Conservation (phyloP, 1,140 invertebrate species). For the Cydia fagiglandana region DNA sequence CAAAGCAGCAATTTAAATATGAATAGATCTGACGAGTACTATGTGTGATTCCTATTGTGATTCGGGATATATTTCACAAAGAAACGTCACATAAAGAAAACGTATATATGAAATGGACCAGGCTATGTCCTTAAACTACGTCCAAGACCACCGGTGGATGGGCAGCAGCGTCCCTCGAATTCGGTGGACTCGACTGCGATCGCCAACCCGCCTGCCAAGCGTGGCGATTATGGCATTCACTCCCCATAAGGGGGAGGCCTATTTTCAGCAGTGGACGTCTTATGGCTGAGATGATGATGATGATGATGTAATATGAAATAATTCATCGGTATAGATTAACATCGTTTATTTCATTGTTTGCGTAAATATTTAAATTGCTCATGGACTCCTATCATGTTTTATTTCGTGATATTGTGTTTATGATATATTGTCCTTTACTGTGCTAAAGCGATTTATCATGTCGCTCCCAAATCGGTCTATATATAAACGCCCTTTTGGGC, state of each 20-base stretch:
- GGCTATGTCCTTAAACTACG: too few species aligned
- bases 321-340: neutral
- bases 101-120: too few species aligned
- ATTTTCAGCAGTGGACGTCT: too few species aligned
- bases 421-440: conserved; percentile 1
- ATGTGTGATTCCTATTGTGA: neutral
- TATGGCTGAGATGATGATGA: too few species aligned
- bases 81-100: conserved; percentile 17
- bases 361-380: neutral
- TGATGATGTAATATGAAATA: too few species aligned
- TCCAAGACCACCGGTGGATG: too few species aligned
- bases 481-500: neutral
- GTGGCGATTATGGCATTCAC: too few species aligned
- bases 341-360: neutral
- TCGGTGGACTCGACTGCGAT: too few species aligned
- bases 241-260: too few species aligned
- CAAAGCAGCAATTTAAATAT: neutral
- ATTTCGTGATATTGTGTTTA: neutral
- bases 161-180: too few species aligned
- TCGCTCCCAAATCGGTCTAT: neutral
- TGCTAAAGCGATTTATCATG: conserved; percentile 1
- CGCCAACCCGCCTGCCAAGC: too few species aligned
- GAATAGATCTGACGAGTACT: neutral
- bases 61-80: conserved; percentile 2
- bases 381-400: neutral